These are phyloP conservation scores for Frankliniella fusca DNA, from an alignment of 2,888 invertebrate genomes.

Conservation along the genomic window DNA sequence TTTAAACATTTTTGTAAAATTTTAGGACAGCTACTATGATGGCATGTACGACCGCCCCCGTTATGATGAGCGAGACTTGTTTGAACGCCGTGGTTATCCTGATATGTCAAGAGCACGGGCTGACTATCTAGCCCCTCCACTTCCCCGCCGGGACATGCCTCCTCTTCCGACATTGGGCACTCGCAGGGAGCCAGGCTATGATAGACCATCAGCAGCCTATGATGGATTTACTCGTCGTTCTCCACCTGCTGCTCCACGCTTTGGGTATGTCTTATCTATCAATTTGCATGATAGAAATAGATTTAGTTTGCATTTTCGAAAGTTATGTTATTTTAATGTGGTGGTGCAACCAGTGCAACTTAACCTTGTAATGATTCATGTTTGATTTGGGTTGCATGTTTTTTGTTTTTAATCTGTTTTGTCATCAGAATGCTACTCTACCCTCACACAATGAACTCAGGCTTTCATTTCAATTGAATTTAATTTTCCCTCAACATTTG, in stretches of 20 bases:
- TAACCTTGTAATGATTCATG: too few species aligned
- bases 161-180: not conserved
- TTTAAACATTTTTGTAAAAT: not conserved
- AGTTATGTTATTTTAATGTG: too few species aligned
- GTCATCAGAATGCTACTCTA: too few species aligned
- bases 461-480: too few species aligned
- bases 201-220: not conserved
- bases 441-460: too few species aligned
- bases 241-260: not conserved
- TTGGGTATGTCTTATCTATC: not conserved
- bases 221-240: constrained; percentile 12
- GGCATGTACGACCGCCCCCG: constrained; percentile 58
- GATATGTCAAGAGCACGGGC: constrained; percentile 4
- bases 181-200: not conserved
- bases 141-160: constrained; percentile 7
- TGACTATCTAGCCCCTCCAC: not conserved
- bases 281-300: too few species aligned
- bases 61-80: constrained; percentile 3
- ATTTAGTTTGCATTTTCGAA: too few species aligned
- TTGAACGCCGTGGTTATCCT: constrained; percentile 9
- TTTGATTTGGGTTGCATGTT: too few species aligned
- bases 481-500: too few species aligned
- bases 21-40: constrained; percentile 71
- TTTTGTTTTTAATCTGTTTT: too few species aligned
- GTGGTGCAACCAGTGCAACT: too few species aligned